Evolutionary conservation across 2,888 invertebrate genomes (phyloP), one percentile per base, ranked within the genome.

Genomic region (Cephus spinipes): DNA sequence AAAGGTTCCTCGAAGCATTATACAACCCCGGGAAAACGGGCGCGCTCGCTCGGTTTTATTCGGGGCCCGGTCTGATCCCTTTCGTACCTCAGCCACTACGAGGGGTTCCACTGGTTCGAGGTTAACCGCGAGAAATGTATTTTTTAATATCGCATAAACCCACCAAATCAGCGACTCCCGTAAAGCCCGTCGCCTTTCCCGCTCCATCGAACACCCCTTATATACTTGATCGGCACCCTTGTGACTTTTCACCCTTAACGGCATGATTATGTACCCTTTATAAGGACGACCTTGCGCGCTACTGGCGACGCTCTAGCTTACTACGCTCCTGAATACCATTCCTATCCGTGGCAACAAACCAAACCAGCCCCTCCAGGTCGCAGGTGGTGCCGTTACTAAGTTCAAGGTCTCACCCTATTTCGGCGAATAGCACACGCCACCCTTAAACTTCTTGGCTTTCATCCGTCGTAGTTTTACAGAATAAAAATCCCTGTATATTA

Each of bases 381-480:
- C 55, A 55, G 55, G 55, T 55, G 55, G 55, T 55, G 23, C 23
- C 23, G 15, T 2, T 23, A 55, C 55, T 55, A 55, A 55, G 55
- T 55, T 55, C 55, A 55, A 55, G 55, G 55, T 71, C 74, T 74
- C n/a, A 30, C 73, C 68, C 71, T 73, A 69, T 68, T 71, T 35
- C 55, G 73, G 71, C 75, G 23, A n/a, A 12, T 73, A 55, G 35
- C 31, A 31, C 40, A 55, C 23, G 4, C 40, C 4, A 23, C 55
- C 55, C 55, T 23, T 23, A 55, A 55, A 55, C 55, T 55, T 15
- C 6, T 55, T 55, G 6, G 55, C 55, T 9, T 23, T 55, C 0
- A 9, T 55, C 15, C 9, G 6, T 6, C 9, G 9, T 6, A 55
- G 9, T 55, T 15, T 40, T 1, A 23, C 0, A 40, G 55, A 23